phyloP scores from a whole-genome alignment of 2,797 vertebrate genomes.

The Otus scops region DNA sequence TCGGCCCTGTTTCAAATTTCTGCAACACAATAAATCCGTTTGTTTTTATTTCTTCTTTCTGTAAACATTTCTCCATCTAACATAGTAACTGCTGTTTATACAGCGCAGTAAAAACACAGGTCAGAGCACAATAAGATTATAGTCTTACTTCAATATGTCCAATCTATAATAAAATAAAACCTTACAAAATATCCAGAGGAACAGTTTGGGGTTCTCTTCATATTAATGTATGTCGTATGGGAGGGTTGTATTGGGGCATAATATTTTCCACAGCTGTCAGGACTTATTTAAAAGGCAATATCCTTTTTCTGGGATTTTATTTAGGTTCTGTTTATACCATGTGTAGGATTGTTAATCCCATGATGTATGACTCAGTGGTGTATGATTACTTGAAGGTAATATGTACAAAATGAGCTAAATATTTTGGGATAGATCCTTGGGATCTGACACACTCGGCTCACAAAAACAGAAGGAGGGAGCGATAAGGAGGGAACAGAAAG shows the following conservation, averaged over 20 bases:
- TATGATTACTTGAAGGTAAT: constrained; percentile 73
- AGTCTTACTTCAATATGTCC: constrained; percentile 78
- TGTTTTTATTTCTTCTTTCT: constrained; percentile 78
- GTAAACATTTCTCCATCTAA: constrained; percentile 79
- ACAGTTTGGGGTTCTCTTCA: constrained; percentile 58
- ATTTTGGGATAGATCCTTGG: constrained; percentile 32
- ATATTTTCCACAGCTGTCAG: constrained; percentile 81
- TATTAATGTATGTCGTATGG: constrained; percentile 71
- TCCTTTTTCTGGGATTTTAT: constrained; percentile 75
- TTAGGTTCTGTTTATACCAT: constrained; percentile 78
- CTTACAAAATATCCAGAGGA: constrained; percentile 71
- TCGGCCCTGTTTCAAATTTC: constrained; percentile 70
- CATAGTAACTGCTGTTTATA: constrained; percentile 77
- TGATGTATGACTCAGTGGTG: constrained; percentile 74
- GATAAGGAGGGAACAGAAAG: neutral
- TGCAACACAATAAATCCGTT: constrained; percentile 68
- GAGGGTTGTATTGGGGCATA: constrained; percentile 70
- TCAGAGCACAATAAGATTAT: constrained; percentile 79
- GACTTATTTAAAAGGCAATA: constrained; percentile 81
- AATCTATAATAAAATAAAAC: constrained; percentile 75
- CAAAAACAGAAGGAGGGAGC: neutral
- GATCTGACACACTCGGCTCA: neutral
- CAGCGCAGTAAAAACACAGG: constrained; percentile 73
- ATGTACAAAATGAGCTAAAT: constrained; percentile 52
- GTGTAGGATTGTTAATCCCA: constrained; percentile 75